phyloP scores from a whole-genome alignment of 2,888 invertebrate species.

The Ypsolopha sequella region DNA sequence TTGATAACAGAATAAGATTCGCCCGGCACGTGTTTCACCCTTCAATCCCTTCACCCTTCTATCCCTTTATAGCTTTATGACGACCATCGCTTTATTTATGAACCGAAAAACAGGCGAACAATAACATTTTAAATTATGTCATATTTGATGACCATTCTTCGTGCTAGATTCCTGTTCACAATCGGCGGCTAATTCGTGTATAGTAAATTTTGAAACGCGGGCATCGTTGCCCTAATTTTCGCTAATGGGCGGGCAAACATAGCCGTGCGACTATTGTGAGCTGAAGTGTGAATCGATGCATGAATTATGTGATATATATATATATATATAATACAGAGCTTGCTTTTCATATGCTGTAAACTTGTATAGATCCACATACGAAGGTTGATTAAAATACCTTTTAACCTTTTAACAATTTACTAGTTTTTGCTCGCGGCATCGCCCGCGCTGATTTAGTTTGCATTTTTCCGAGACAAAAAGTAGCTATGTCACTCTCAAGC shows the following conservation, averaged over 20 bases:
- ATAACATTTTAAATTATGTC: conserved; percentile 60
- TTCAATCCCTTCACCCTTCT: conserved; percentile 32
- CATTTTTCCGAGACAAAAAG: no score
- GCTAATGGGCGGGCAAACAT: conserved; percentile 31
- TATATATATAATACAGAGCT: neutral
- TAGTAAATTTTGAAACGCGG: neutral
- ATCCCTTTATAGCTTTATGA: conserved; percentile 44
- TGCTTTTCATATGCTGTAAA: no score
- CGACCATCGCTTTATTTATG: conserved; percentile 16
- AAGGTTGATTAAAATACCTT: no score
- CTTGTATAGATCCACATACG: no score
- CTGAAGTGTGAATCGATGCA: conserved; percentile 16
- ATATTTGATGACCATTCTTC: conserved; percentile 20
- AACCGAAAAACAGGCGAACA: conserved; percentile 24
- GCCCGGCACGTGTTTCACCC: conserved; percentile 47
- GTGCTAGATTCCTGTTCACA: neutral
- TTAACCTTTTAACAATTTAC: no score
- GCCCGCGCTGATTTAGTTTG: no score
- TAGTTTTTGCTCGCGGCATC: no score
- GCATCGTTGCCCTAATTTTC: conserved; percentile 40
- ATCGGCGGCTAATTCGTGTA: conserved; percentile 1
- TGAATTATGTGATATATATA: conserved; percentile 6
- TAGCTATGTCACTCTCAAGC: no score
- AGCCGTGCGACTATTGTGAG: conserved; percentile 18
- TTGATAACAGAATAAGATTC: conserved; percentile 12